phyloP scores from a whole-genome alignment of 2,797 vertebrate genomes.

The Halcyon chelicuti region DNA sequence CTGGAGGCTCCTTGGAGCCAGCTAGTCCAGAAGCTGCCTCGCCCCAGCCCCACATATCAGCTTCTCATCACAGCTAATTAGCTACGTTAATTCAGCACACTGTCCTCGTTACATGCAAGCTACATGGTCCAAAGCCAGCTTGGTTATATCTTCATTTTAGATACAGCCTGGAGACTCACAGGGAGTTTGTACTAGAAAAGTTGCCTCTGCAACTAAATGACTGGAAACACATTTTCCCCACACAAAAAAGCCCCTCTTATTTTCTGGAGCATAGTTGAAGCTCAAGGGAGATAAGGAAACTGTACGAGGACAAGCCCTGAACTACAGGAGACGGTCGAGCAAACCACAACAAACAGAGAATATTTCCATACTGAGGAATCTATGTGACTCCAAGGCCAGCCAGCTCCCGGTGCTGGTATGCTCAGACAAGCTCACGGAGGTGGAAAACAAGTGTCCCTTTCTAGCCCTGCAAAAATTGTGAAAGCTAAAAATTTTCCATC shows the following conservation, averaged over 20 bases:
- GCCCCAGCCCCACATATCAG: background rate
- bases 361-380: background rate
- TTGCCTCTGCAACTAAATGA: background rate
- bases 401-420: background rate
- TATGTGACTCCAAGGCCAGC: background rate
- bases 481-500: background rate
- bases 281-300: background rate
- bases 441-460: background rate
- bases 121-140: background rate
- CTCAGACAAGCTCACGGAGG: background rate
- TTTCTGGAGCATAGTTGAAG: background rate
- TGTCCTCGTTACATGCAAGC: background rate
- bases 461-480: background rate
- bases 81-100: background rate
- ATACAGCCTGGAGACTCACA: background rate
- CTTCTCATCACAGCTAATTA: conserved; percentile 20
- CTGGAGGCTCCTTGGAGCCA: background rate
- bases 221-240: background rate
- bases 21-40: background rate
- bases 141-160: background rate
- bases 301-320: background rate
- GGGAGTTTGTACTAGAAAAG: background rate
- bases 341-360: background rate
- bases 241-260: background rate
- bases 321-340: background rate